Evolutionary conservation across 1,140 invertebrate genomes (phyloP).

Genomic region (Melanaphis sacchari): DNA sequence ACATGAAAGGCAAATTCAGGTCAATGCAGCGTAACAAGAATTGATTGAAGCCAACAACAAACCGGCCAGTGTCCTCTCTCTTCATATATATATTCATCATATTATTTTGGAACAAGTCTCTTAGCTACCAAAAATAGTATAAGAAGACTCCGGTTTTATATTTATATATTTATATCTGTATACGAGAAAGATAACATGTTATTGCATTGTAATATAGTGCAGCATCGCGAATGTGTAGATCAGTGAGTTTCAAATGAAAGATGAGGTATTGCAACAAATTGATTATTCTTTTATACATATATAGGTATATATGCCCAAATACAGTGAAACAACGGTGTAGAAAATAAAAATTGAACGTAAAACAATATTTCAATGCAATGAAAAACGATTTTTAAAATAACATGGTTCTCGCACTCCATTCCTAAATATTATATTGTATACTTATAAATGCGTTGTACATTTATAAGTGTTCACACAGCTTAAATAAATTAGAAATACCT

Average conservation of each 20-base stretch:
- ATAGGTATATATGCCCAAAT: neutral
- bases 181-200: neutral
- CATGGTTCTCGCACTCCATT: neutral
- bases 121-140: conserved; percentile 28
- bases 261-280: neutral
- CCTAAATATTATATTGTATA: neutral
- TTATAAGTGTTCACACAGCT: neutral
- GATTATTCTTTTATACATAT: neutral
- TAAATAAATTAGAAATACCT: neutral
- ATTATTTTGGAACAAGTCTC: conserved; percentile 38
- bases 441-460: neutral
- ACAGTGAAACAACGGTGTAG: neutral
- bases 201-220: neutral
- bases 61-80: conserved; percentile 23
- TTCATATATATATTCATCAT: conserved; percentile 52
- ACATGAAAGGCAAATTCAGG: conserved; percentile 50
- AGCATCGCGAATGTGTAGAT: neutral
- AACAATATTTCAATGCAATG: conserved; percentile 6
- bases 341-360: neutral
- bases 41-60: conserved; percentile 53
- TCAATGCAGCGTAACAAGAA: conserved; percentile 46
- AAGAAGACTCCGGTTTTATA: conserved; percentile 25
- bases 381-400: conserved; percentile 10
- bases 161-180: neutral
- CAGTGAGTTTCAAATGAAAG: neutral